Conservation (phyloP, 2,113 vertebrate species). For the Gavia stellata region DNA sequence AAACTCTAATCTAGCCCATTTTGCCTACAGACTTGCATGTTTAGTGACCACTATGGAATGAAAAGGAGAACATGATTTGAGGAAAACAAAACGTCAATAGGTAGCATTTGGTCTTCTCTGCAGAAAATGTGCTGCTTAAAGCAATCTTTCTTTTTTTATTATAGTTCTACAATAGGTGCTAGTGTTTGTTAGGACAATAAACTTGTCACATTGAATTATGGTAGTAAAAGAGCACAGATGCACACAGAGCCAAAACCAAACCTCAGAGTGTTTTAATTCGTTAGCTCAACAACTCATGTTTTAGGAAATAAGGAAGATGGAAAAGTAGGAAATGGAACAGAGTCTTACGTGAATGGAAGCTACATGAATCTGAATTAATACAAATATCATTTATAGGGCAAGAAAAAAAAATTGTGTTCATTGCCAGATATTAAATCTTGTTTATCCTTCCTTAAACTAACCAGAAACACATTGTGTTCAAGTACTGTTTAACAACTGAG, state of each 20-base stretch:
- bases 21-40: conserved; percentile 21
- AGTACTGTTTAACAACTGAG: conserved; percentile 58
- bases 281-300: conserved; percentile 70
- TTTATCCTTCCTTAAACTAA: conserved; percentile 77
- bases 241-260: conserved; percentile 68
- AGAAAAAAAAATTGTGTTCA: conserved; percentile 24
- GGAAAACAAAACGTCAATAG: neutral
- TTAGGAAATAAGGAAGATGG: conserved; percentile 72
- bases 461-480: conserved; percentile 72
- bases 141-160: conserved; percentile 46
- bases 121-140: conserved; percentile 28
- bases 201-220: conserved; percentile 75
- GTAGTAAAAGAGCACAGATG: conserved; percentile 68
- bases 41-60: neutral
- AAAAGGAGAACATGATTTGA: neutral
- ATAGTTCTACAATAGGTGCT: conserved; percentile 68
- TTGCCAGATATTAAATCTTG: conserved; percentile 75
- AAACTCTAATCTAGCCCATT: conserved; percentile 7
- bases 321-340: conserved; percentile 66
- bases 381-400: conserved; percentile 52
- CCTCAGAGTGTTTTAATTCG: conserved; percentile 69
- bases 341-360: conserved; percentile 63
- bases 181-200: conserved; percentile 74
- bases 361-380: conserved; percentile 64
- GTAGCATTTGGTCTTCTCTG: neutral